phyloP scores from a whole-genome alignment of 2,888 invertebrate species.

The Norana najaformis region DNA sequence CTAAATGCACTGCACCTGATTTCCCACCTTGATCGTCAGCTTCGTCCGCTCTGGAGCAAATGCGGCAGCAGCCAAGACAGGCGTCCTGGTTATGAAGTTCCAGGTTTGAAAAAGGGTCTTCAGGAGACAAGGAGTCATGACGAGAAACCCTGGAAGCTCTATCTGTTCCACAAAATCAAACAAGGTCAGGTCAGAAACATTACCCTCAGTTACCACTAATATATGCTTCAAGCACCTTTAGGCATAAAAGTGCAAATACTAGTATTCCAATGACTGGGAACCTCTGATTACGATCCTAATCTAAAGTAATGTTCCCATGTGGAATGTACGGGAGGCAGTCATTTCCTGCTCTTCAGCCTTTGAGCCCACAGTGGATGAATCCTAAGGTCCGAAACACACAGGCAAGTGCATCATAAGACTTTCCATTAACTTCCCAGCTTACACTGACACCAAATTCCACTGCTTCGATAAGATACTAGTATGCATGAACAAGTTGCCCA shows the following conservation, averaged over 20 bases:
- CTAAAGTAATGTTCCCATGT: not conserved
- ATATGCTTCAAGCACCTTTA: not conserved
- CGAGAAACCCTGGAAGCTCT: not conserved
- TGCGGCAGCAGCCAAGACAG: conserved; percentile 40
- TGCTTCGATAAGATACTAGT: too few relatives aligned
- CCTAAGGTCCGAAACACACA: too few relatives aligned
- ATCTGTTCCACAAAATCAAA: not conserved
- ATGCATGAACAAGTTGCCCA: too few relatives aligned
- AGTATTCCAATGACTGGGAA: not conserved
- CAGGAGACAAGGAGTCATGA: not conserved
- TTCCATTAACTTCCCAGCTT: too few relatives aligned
- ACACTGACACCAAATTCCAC: too few relatives aligned
- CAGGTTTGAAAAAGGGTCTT: conserved; percentile 30
- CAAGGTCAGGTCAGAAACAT: not conserved
- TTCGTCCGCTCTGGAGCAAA: not conserved
- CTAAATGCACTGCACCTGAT: not conserved
- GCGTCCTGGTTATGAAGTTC: conserved; percentile 37
- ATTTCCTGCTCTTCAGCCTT: too few relatives aligned
- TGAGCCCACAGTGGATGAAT: too few relatives aligned
- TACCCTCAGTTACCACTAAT: not conserved
- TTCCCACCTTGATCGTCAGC: conserved; percentile 8
- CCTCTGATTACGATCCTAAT: not conserved
- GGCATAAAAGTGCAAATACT: not conserved
- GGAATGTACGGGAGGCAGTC: too few relatives aligned
- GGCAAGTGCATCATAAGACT: too few relatives aligned